A percentile compares a stretch with the other conserved stretches of the same genome.
phyloP scores from a whole-genome alignment of 2,888 invertebrate genomes.

The Microchrysa polita region DNA sequence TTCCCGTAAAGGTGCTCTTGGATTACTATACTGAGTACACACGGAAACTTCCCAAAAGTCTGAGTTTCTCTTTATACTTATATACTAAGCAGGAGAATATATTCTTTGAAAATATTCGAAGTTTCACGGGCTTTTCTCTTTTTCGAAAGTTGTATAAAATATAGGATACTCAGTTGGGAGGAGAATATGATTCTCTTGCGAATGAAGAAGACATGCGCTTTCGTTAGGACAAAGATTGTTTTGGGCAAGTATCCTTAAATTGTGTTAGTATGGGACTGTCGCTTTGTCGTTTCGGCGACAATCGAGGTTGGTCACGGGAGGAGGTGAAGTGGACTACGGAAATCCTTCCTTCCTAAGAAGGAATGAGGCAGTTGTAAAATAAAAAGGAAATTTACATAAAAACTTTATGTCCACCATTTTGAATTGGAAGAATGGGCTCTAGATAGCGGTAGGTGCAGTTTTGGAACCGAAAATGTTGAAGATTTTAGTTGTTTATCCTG shows the following conservation, averaged over 20 bases:
- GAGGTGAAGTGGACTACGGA: not conserved
- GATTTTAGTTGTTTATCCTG: too few species aligned
- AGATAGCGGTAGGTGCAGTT: too few species aligned
- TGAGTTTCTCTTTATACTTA: too few species aligned
- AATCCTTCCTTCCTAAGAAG: too few species aligned
- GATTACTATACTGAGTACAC: slow-evolving; percentile 17
- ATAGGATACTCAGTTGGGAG: slow-evolving; percentile 11
- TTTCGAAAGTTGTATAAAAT: not conserved
- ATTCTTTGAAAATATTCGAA: slow-evolving; percentile 38
- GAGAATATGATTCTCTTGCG: slow-evolving; percentile 11
- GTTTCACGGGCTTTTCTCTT: slow-evolving; percentile 47
- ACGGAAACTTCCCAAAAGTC: slow-evolving; percentile 38
- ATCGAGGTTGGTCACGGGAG: not conserved
- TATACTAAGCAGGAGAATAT: slow-evolving; percentile 28
- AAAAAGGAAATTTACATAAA: slow-evolving; percentile 18
- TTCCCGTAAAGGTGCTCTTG: not conserved
- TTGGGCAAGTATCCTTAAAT: not conserved
- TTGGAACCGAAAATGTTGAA: too few species aligned
- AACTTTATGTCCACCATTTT: slow-evolving; percentile 43
- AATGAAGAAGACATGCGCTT: slow-evolving; percentile 36
- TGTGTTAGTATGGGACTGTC: not conserved
- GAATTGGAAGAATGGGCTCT: slow-evolving; percentile 9
- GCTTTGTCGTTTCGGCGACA: not conserved
- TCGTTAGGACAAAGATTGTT: not conserved
- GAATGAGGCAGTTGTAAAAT: slow-evolving; percentile 3